phyloP scores from a whole-genome alignment of 2,797 vertebrate genomes.

The Sphaeramia orbicularis region DNA sequence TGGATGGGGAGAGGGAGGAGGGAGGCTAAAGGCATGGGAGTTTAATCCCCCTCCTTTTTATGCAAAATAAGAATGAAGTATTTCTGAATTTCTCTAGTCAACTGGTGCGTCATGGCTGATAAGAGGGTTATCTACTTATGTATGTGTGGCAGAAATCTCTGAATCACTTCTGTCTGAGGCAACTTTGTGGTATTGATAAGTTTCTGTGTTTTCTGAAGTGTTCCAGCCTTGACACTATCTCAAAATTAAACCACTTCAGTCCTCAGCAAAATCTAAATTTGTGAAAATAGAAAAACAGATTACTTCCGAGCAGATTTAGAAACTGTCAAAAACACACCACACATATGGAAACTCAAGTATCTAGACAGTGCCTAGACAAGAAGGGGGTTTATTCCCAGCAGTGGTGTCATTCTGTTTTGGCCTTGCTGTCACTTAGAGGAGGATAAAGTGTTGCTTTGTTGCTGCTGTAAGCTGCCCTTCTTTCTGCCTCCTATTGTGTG shows the following conservation, averaged over 20 bases:
- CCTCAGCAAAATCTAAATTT: slow-evolving; percentile 11
- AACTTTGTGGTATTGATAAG: slow-evolving; percentile 19
- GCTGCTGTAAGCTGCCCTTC: slow-evolving; percentile 59
- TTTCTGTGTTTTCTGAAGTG: slow-evolving; percentile 8
- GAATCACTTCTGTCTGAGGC: slow-evolving; percentile 37
- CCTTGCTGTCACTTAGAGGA: slow-evolving; percentile 56
- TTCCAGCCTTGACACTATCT: slow-evolving; percentile 5
- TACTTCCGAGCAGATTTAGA: slow-evolving; percentile 43
- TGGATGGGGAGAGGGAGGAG: slow-evolving; percentile 7
- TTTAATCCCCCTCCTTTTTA: slow-evolving; percentile 61
- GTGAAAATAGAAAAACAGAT: slow-evolving; percentile 30
- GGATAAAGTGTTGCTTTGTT: slow-evolving; percentile 65
- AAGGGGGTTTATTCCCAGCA: slow-evolving; percentile 43
- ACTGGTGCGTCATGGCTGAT: slow-evolving; percentile 63
- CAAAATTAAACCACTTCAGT: slow-evolving; percentile 6
- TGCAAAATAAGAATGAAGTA: slow-evolving; percentile 59
- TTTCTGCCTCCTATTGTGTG: slow-evolving; percentile 41
- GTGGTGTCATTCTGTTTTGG: slow-evolving; percentile 47
- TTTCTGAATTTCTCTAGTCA: slow-evolving; percentile 66
- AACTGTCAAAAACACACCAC: slow-evolving; percentile 33
- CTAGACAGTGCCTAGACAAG: slow-evolving; percentile 7
- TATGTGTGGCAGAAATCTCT: slow-evolving; percentile 10
- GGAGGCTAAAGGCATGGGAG: slow-evolving; percentile 40
- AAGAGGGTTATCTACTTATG: slow-evolving; percentile 68
- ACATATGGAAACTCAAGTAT: slow-evolving; percentile 2